Conservation (phyloP, 2,113 vertebrate species). For the Pyrgilauda ruficollis region DNA sequence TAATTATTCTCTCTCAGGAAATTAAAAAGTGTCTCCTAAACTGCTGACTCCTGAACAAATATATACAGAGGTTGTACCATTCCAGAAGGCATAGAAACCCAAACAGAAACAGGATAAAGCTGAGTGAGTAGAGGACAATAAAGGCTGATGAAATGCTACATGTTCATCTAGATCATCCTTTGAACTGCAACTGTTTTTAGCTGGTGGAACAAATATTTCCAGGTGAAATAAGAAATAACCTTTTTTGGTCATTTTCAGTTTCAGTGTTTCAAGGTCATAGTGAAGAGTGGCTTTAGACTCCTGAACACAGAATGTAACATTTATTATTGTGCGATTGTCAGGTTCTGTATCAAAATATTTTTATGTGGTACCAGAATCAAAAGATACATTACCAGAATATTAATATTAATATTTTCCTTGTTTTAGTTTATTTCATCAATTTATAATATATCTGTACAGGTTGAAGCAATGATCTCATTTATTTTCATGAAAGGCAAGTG, state of each 20-base stretch:
- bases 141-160: not conserved
- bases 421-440: not conserved
- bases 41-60: not conserved
- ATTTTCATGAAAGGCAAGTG: not conserved
- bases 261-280: not conserved
- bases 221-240: not conserved
- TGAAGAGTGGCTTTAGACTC: not conserved
- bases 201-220: not conserved
- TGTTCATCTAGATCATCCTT: not conserved
- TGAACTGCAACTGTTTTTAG: not conserved
- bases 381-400: not conserved
- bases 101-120: not conserved
- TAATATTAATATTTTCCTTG: not conserved
- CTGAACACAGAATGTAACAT: not conserved
- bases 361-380: not conserved
- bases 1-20: not conserved
- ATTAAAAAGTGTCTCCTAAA: not conserved
- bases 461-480: not conserved
- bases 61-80: not conserved
- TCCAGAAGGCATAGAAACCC: not conserved
- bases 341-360: not conserved
- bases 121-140: not conserved
- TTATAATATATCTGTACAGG: not conserved
- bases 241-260: not conserved
- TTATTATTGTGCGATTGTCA: not conserved